Conservation (phyloP, 1,140 invertebrate species). For the Cyrtorhinus lividipennis region DNA sequence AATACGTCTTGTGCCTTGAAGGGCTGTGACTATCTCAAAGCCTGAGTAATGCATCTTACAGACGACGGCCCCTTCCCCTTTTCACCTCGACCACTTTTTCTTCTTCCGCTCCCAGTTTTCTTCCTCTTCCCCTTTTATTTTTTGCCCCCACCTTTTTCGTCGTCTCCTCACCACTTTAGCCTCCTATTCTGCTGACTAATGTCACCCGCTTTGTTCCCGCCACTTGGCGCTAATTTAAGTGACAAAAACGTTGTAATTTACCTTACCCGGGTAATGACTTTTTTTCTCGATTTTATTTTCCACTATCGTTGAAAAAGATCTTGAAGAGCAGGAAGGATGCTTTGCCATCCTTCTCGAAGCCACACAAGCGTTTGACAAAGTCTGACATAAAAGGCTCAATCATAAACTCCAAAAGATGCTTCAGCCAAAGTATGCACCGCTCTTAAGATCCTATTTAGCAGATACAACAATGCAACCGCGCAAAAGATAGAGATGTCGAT, state of each 20-base stretch:
- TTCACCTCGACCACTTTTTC: neutral
- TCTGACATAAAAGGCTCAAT: too few relatives aligned
- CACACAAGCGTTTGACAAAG: too few relatives aligned
- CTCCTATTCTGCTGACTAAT: neutral
- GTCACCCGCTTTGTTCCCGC: neutral
- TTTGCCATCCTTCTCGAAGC: too few relatives aligned
- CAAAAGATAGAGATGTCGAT: too few relatives aligned
- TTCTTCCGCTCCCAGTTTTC: neutral
- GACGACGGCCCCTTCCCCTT: neutral
- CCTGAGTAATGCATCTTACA: slow-evolving; percentile 2
- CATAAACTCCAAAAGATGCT: too few relatives aligned
- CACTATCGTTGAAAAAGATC: too few relatives aligned
- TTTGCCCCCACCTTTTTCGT: neutral
- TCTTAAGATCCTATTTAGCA: too few relatives aligned
- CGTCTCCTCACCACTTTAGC: neutral
- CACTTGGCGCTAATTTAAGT: neutral
- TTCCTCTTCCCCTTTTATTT: neutral
- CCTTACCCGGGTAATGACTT: too few relatives aligned
- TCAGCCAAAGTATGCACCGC: too few relatives aligned
- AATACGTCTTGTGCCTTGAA: slow-evolving; percentile 4
- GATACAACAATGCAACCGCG: too few relatives aligned
- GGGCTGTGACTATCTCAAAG: slow-evolving; percentile 8
- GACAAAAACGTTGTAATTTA: neutral
- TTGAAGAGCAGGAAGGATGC: too few relatives aligned
- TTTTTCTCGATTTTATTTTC: too few relatives aligned